Evolutionary conservation across 1,140 invertebrate genomes (phyloP).

Genomic region (Metopolophium dirhodum): DNA sequence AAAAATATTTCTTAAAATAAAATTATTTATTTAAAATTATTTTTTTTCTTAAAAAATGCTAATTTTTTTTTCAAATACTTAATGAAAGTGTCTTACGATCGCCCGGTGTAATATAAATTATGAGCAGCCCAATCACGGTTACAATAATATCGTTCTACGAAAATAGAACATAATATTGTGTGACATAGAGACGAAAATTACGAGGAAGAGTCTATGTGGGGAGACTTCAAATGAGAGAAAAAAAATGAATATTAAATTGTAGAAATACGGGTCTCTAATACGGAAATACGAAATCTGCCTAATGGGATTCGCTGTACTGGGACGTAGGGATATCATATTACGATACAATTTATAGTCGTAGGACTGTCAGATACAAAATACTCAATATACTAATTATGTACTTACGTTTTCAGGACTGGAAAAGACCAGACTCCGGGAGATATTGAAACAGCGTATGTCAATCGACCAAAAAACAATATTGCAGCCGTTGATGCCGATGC

Average conservation of each 20-base stretch:
- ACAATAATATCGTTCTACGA: not conserved
- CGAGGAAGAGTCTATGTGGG: not conserved
- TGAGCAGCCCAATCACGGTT: too few relatives aligned
- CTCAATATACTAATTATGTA: not conserved
- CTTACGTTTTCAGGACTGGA: conserved; percentile 31
- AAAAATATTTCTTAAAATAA: too few relatives aligned
- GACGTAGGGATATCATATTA: not conserved
- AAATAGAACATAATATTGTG: not conserved
- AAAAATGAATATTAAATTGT: not conserved
- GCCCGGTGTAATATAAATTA: too few relatives aligned
- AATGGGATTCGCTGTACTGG: not conserved
- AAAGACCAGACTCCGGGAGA: conserved; percentile 38
- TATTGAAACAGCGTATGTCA: conserved; percentile 45
- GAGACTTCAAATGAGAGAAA: not conserved
- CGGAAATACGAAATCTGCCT: too few relatives aligned
- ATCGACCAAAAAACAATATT: conserved; percentile 20
- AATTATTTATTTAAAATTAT: too few relatives aligned
- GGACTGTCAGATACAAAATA: not conserved
- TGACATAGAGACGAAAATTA: too few relatives aligned
- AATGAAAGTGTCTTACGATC: too few relatives aligned
- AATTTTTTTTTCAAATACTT: too few relatives aligned
- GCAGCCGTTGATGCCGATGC: not conserved
- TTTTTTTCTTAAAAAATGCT: too few relatives aligned
- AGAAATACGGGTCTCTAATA: too few relatives aligned
- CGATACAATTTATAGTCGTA: too few relatives aligned